Percentiles rank a stretch among this genome's conserved stretches.
phyloP scores from a whole-genome alignment of 1,140 invertebrate genomes.

The Hypothenemus hampei region DNA sequence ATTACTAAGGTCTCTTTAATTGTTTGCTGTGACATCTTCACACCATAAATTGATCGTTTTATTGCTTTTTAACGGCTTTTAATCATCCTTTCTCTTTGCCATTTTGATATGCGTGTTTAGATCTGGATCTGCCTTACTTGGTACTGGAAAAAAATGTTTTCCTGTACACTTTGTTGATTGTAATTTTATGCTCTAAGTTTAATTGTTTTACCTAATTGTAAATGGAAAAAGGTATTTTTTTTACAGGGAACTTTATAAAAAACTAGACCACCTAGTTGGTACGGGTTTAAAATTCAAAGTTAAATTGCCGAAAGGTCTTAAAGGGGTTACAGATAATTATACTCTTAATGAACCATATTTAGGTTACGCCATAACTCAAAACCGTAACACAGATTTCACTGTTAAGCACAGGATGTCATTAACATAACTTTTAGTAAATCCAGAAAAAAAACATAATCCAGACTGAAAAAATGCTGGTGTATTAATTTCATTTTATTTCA shows the following conservation, averaged over 20 bases:
- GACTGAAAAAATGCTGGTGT: neutral
- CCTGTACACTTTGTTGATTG: too few species aligned
- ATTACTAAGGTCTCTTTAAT: conserved; percentile 12
- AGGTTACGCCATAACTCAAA: conserved; percentile 19
- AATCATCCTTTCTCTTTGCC: neutral
- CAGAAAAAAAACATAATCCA: neutral
- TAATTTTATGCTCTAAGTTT: too few species aligned
- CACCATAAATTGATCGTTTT: conserved; percentile 27
- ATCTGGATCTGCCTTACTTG: too few species aligned
- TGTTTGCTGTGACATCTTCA: conserved; percentile 25
- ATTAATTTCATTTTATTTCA: neutral
- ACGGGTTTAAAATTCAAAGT: conserved; percentile 3
- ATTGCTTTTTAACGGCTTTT: conserved; percentile 11
- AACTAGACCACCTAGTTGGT: conserved; percentile 8
- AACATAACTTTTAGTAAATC: neutral
- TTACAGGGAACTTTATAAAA: too few species aligned
- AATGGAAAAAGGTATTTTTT: too few species aligned
- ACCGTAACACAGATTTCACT: conserved; percentile 23
- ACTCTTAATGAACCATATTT: conserved; percentile 18
- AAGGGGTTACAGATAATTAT: conserved; percentile 27
- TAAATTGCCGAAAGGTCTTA: conserved; percentile 11
- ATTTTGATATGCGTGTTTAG: too few species aligned
- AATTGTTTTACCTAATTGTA: too few species aligned
- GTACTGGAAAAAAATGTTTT: too few species aligned
- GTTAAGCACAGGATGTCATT: conserved; percentile 31